Percentiles rank a stretch among this genome's conserved stretches.
Evolutionary conservation across 64 coral and sea anemone genomes (phyloP).

Genomic region (Montipora cactus): DNA sequence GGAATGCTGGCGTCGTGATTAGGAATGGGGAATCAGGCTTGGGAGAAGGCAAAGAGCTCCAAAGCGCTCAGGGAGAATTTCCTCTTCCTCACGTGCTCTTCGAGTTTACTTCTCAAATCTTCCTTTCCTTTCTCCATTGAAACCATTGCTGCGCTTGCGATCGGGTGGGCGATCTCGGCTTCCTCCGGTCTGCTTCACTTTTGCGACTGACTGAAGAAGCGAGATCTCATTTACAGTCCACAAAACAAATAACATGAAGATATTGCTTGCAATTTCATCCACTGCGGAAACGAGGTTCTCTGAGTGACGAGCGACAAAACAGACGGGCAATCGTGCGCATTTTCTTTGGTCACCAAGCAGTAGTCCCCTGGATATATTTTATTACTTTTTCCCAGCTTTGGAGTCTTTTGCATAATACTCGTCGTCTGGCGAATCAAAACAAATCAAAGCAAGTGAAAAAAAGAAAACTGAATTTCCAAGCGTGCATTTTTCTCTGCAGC

Average conservation of each 20-base stretch:
- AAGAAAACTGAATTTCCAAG: not conserved
- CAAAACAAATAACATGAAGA: no score
- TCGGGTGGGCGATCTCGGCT: no score
- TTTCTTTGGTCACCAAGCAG: no score
- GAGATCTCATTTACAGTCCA: not conserved
- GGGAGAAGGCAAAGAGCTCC: no score
- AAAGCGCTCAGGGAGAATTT: no score
- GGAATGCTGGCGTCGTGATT: no score
- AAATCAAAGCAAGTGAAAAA: not conserved
- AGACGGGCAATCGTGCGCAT: not conserved
- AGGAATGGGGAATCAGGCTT: no score
- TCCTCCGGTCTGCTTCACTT: no score
- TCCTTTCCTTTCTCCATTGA: not conserved
- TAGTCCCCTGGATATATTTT: not conserved
- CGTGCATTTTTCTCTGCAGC: no score
- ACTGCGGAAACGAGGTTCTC: not conserved
- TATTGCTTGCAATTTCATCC: not conserved
- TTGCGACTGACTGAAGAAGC: no score
- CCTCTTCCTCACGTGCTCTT: no score
- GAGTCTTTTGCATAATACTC: conserved; percentile 19
- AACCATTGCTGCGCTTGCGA: no score
- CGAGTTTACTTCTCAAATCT: not conserved
- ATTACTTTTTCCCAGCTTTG: conserved; percentile 17
- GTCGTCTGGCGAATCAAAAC: not conserved
- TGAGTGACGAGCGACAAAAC: not conserved